phyloP scores from a whole-genome alignment of 30 jellyfish, hydroid and myxozoan genomes.

The Hydractinia symbiolongicarpus region DNA sequence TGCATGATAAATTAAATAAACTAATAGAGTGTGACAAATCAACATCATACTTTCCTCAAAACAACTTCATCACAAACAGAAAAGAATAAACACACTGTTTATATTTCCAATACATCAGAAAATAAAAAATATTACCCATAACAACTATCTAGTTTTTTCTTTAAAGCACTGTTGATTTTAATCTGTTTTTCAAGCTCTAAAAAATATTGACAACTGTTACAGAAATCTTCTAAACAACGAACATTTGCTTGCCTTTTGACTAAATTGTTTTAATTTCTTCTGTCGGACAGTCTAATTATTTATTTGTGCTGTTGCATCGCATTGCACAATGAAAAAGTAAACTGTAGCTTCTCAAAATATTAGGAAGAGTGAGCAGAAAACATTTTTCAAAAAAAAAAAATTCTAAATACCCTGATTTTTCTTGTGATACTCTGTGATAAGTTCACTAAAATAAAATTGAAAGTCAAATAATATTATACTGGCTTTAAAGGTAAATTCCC shows the following conservation, averaged over 20 bases:
- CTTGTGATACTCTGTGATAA: slow-evolving; percentile 46
- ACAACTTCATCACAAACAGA: no score
- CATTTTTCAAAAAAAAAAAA: no score
- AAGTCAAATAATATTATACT: not conserved
- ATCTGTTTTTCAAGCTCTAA: slow-evolving; percentile 29
- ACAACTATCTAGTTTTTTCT: slow-evolving; percentile 47
- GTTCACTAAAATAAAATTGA: slow-evolving; percentile 33
- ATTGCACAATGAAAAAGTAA: no score
- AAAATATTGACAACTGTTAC: not conserved
- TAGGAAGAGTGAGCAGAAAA: no score
- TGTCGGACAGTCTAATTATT: not conserved
- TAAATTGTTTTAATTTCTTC: not conserved
- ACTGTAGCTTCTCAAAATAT: no score
- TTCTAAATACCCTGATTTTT: slow-evolving; percentile 40
- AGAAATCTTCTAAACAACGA: not conserved
- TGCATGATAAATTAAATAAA: no score
- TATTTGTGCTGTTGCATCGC: not conserved
- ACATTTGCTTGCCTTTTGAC: not conserved
- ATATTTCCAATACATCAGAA: not conserved
- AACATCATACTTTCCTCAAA: no score
- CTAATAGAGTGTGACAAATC: no score
- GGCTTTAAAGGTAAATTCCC: no score
- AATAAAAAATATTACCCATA: slow-evolving; percentile 31
- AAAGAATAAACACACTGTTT: no score
- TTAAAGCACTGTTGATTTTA: slow-evolving; percentile 33